Evolutionary conservation across 1,140 invertebrate species (phyloP).

Genomic region (Nylanderia fulva): DNA sequence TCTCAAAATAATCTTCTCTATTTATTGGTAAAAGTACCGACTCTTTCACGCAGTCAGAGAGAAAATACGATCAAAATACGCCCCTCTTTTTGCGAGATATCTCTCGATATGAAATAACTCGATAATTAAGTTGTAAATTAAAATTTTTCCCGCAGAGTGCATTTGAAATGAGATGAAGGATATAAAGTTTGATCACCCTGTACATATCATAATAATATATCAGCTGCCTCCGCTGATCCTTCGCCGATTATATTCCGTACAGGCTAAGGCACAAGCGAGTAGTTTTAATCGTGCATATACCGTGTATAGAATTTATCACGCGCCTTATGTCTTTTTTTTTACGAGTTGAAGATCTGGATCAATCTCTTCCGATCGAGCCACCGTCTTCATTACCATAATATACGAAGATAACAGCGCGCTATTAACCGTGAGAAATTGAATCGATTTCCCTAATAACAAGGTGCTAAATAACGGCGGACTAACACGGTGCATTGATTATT

Average conservation of each 20-base stretch:
- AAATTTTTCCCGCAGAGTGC: neutral
- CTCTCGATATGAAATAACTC: neutral
- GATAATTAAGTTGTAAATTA: neutral
- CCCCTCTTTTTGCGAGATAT: neutral
- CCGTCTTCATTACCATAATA: slow-evolving; percentile 67
- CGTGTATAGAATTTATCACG: slow-evolving; percentile 36
- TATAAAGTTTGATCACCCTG: slow-evolving; percentile 30
- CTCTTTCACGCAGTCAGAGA: neutral
- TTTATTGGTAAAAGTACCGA: neutral
- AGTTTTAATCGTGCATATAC: slow-evolving; percentile 42
- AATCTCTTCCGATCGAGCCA: slow-evolving; percentile 34
- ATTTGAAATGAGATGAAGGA: neutral
- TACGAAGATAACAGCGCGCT: slow-evolving; percentile 69
- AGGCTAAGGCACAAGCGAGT: slow-evolving; percentile 19
- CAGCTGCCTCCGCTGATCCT: slow-evolving; percentile 41
- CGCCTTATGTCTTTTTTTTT: slow-evolving; percentile 18
- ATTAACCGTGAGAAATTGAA: slow-evolving; percentile 65
- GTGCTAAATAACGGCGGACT: slow-evolving; percentile 41
- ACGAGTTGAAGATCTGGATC: slow-evolving; percentile 23
- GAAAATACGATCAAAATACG: neutral
- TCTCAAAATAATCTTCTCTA: neutral
- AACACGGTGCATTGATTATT: slow-evolving; percentile 29
- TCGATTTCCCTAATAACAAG: slow-evolving; percentile 64
- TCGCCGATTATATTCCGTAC: slow-evolving; percentile 46
- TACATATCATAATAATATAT: slow-evolving; percentile 41